phyloP scores from a whole-genome alignment of 2,113 vertebrate species.

The Etheostoma spectabile region DNA sequence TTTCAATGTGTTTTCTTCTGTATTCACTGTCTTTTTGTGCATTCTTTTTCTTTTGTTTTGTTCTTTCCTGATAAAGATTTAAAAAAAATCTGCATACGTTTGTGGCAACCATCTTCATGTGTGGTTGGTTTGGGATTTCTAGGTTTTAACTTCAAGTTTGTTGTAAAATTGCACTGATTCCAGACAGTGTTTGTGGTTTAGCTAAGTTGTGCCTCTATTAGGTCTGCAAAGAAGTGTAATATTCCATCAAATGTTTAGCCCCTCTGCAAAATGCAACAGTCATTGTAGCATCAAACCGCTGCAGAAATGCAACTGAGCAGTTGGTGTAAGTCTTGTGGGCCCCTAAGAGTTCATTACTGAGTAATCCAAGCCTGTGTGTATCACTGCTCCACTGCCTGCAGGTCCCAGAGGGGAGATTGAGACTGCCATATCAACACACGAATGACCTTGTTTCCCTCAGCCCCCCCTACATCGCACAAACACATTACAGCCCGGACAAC shows the following conservation, averaged over 20 bases:
- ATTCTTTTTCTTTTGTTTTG: neutral
- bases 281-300: neutral
- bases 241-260: neutral
- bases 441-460: conserved; percentile 66
- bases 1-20: no score
- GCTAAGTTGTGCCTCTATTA: neutral
- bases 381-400: conserved; percentile 49
- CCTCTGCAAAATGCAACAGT: neutral
- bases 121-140: neutral
- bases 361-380: conserved; percentile 74
- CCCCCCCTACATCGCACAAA: conserved; percentile 50
- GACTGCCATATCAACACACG: conserved; percentile 68
- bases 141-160: neutral
- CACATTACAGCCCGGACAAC: conserved; percentile 60
- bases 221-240: neutral
- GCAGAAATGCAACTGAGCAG: conserved; percentile 37
- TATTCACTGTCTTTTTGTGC: no score
- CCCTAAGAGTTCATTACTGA: conserved; percentile 48
- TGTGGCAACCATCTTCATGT: neutral
- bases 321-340: conserved; percentile 49
- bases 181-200: neutral
- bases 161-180: neutral
- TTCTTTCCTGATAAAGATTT: neutral
- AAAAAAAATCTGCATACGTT: no score
- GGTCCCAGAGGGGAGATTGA: conserved; percentile 76